Evolutionary conservation across 2,797 vertebrate species (phyloP), one percentile per base, ranked within the genome.

Genomic region (Ptychadena robeensis): DNA sequence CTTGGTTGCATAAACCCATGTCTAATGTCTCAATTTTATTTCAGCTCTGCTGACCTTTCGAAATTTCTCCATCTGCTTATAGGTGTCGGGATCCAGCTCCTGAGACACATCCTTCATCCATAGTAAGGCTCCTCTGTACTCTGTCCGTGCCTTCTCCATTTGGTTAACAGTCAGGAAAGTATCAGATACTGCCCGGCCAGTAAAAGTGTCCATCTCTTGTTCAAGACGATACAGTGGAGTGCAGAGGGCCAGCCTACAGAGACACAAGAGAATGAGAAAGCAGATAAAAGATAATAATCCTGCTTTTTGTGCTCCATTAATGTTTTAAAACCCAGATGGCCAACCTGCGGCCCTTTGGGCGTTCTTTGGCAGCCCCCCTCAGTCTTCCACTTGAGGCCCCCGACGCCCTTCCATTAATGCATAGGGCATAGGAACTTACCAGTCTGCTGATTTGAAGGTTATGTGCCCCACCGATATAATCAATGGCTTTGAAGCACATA

Each of bases 51-150:
- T 40, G 84, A 94, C 94, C 92, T 96, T 96, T 88, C 94, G 91
- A 87, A 97, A 96, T 90, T 95, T 96, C 80, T 96, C 94, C 91
- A 95, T 92, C 88, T 97, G 94, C 80, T 96, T 97, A 89, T 93
- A 94, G 25, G 95, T 97, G 86, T 96, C 96, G 0, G 95, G 95
- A 89, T 96, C 94, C 30, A 96, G 89, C 74, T 96, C 95, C 71
- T 95, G 94, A 5, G 94, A 96, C 40, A 94, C 87, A 28, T 95
- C 95, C 86, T 96, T 96, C 94, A 96, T 95, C 94, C 94, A 95
- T n/a, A 96, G 93, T 74, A 93, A 88, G 14, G 93, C 94, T 63
- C 91, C 94, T 67, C 94, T 90, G 87, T 98, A 93, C 87, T 97
- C 94, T 0, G 90, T 95, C 77, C 95, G 93, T 0, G 93, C 88